phyloP scores from a whole-genome alignment of 2,797 vertebrate species.

The Xenops minutus region DNA sequence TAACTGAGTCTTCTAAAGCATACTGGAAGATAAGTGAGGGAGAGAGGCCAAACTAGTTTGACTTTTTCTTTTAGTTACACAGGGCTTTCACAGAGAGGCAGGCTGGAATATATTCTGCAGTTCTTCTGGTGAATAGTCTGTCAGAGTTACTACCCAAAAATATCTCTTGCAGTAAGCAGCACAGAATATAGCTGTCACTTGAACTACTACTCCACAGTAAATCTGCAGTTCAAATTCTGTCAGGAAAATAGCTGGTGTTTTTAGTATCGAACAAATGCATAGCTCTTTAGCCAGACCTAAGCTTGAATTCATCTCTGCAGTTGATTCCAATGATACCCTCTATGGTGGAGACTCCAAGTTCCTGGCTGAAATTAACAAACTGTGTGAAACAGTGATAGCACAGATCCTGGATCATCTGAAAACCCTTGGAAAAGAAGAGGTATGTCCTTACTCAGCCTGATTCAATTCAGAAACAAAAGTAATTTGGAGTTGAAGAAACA shows the following conservation, averaged over 20 bases:
- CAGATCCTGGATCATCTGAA: slow-evolving; percentile 96
- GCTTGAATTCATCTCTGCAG: slow-evolving; percentile 68
- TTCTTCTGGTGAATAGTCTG: not conserved
- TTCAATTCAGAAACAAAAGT: not conserved
- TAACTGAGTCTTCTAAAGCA: not conserved
- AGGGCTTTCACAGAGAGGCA: not conserved
- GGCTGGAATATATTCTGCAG: not conserved
- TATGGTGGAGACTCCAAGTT: slow-evolving; percentile 97
- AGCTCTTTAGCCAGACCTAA: not conserved
- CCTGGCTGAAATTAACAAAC: slow-evolving; percentile 89
- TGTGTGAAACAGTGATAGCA: slow-evolving; percentile 91
- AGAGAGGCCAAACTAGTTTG: not conserved
- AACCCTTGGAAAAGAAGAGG: slow-evolving; percentile 89
- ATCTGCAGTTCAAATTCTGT: too few relatives aligned
- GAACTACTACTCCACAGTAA: too few relatives aligned
- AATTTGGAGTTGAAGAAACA: not conserved
- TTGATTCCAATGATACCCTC: slow-evolving; percentile 94
- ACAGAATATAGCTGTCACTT: not conserved
- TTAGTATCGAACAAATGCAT: not conserved
- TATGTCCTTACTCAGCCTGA: slow-evolving; percentile 37
- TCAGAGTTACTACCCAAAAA: not conserved
- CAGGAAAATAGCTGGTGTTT: not conserved
- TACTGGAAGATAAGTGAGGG: not conserved
- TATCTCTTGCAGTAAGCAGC: not conserved
- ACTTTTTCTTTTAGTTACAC: not conserved